Evolutionary conservation across 2,888 invertebrate genomes (phyloP), one percentile per base, ranked within the genome.

Genomic region (Pecten maximus): DNA sequence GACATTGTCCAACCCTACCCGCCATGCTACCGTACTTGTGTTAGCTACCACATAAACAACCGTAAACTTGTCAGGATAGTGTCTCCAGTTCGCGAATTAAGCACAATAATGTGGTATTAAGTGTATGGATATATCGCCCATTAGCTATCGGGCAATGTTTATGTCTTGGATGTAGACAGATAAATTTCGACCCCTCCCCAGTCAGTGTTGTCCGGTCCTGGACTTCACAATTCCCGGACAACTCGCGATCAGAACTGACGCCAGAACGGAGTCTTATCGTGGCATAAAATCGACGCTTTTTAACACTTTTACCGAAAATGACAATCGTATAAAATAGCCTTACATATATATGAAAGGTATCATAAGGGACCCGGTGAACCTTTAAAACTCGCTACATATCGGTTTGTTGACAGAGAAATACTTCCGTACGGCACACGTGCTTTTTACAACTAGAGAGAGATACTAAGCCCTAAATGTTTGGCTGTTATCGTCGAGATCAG

Each of bases 291-390:
- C 74, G 74, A 74, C 74, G 74, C 35, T 74, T 74, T 74, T 74
- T 15, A 74, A 74, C 74, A 74, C 74, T 74, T 74, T 74, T 74
- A 74, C 74, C 74, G 74, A 74, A 74, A 74, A 74, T 74, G 74
- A 74, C 74, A 74, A 74, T 74, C 35, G 35, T 35, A 74, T 74
- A 74, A 28, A 74, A 74, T 74, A 28, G 35, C 23, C 74, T 35
- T 74, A 74, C 35, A 74, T 74, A 74, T 74, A 74, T 74, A 23
- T 74, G 74, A 28, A 35, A 74, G 35, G 23, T 23, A 74, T 74
- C 74, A 35, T 74, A 74, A 8, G 35, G 74, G 12, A 74, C 74
- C 10, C 74, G 15, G 74, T 35, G 74, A 74, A 74, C 74, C 74
- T 74, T 8, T 8, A 74, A 28, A 28, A 28, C 35, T 74, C 28